Conservation (phyloP, 2,888 invertebrate genomes). For the Mythimna ferrago region DNA sequence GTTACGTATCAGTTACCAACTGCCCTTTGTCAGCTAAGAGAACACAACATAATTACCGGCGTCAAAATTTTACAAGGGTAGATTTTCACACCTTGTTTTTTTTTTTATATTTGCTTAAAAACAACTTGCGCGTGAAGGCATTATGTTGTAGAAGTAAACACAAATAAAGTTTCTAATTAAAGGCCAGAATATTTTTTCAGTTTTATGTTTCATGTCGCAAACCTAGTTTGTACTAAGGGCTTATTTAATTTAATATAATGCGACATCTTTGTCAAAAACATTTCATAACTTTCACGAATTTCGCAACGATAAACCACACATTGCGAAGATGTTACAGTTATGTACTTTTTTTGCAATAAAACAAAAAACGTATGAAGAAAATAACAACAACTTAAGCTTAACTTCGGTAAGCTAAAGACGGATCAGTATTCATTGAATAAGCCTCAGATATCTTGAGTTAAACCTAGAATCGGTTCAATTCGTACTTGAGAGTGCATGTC, state of each 20-base stretch:
- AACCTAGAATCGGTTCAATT: not conserved
- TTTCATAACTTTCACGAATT: too few relatives aligned
- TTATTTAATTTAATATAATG: too few relatives aligned
- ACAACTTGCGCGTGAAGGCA: not conserved
- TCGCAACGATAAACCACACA: too few relatives aligned
- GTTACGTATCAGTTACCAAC: conserved; percentile 67
- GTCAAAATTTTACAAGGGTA: conserved; percentile 34
- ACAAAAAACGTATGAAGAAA: too few relatives aligned
- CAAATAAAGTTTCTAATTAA: not conserved
- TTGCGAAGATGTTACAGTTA: too few relatives aligned
- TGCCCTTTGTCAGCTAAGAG: conserved; percentile 59
- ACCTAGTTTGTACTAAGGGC: not conserved
- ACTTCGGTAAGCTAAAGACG: too few relatives aligned
- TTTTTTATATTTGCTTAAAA: conserved; percentile 2
- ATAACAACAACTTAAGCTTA: too few relatives aligned
- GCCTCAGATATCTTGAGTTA: not conserved
- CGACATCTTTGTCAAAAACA: too few relatives aligned
- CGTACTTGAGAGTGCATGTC: conserved; percentile 1
- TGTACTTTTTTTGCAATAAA: too few relatives aligned
- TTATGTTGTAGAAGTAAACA: not conserved
- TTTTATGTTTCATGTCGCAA: not conserved
- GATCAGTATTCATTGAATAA: too few relatives aligned
- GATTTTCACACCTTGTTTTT: conserved; percentile 18
- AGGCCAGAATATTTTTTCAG: not conserved
- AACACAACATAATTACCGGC: conserved; percentile 49